Percentiles rank a stretch among this genome's conserved stretches.
phyloP scores from a whole-genome alignment of 30 jellyfish, hydroid and myxozoan genomes.

The Aurelia aurita region DNA sequence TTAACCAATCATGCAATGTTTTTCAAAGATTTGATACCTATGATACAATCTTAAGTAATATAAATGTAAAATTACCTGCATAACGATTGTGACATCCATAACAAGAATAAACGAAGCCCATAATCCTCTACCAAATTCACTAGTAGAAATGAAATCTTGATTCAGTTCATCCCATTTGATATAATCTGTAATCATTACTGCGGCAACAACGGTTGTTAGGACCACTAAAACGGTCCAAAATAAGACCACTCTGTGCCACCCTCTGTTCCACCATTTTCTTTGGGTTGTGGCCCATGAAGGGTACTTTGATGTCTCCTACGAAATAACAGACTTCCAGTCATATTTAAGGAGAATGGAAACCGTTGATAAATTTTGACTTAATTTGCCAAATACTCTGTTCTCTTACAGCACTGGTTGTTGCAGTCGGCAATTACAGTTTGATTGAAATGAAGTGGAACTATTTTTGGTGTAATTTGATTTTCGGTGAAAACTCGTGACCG shows the following conservation, averaged over 20 bases:
- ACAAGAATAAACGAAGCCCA: conserved; percentile 88
- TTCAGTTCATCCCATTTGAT: conserved; percentile 84
- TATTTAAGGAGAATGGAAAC: too few species aligned
- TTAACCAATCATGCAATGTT: too few species aligned
- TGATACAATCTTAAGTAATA: too few species aligned
- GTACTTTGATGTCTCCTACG: conserved; percentile 65
- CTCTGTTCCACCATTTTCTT: conserved; percentile 88
- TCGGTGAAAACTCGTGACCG: too few species aligned
- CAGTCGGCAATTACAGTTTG: too few species aligned
- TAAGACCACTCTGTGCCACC: conserved; percentile 80
- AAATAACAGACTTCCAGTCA: not conserved
- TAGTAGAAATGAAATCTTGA: conserved; percentile 80
- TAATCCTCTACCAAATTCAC: conserved; percentile 92
- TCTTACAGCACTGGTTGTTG: too few species aligned
- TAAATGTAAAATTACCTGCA: conserved; percentile 95
- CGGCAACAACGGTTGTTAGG: conserved; percentile 73
- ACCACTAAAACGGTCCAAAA: conserved; percentile 85
- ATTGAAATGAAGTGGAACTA: too few species aligned
- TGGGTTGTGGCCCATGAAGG: conserved; percentile 76
- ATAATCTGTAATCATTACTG: conserved; percentile 66
- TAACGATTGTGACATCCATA: conserved; percentile 87
- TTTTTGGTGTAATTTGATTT: too few species aligned
- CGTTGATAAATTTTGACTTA: too few species aligned
- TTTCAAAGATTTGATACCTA: too few species aligned
- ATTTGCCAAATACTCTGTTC: too few species aligned